Conservation (phyloP, 2,888 invertebrate species). For the Helicoverpa assulta region DNA sequence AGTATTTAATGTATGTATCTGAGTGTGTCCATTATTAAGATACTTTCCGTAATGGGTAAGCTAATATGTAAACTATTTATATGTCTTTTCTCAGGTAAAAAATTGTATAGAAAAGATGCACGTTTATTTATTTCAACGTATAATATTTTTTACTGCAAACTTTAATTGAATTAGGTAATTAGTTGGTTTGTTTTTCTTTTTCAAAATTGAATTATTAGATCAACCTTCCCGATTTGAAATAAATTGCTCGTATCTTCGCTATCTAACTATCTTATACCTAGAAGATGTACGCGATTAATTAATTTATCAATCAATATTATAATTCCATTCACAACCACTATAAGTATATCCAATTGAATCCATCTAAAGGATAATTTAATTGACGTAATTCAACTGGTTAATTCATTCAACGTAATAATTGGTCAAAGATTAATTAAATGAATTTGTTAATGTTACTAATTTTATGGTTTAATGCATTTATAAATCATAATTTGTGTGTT, state of each 20-base stretch:
- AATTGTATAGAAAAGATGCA: too few species aligned
- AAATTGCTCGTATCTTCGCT: neutral
- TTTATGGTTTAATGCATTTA: neutral
- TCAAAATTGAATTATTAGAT: too few species aligned
- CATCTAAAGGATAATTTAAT: neutral
- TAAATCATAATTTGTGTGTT: neutral
- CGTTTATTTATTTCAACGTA: too few species aligned
- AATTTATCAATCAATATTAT: neutral
- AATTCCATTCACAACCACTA: neutral
- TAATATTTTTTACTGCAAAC: too few species aligned
- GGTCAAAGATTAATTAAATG: neutral
- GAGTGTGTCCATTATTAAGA: too few species aligned
- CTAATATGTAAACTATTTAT: too few species aligned
- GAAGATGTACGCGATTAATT: neutral
- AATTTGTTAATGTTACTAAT: neutral
- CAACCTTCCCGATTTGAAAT: too few species aligned
- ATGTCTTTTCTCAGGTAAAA: too few species aligned
- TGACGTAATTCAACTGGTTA: neutral
- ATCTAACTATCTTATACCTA: neutral
- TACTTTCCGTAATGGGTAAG: too few species aligned
- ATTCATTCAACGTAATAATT: neutral
- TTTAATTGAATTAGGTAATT: too few species aligned
- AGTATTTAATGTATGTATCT: too few species aligned
- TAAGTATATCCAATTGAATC: neutral
- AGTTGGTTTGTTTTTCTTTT: too few species aligned